phyloP scores from a whole-genome alignment of 2,888 invertebrate genomes.

The Sthenelais limicola region DNA sequence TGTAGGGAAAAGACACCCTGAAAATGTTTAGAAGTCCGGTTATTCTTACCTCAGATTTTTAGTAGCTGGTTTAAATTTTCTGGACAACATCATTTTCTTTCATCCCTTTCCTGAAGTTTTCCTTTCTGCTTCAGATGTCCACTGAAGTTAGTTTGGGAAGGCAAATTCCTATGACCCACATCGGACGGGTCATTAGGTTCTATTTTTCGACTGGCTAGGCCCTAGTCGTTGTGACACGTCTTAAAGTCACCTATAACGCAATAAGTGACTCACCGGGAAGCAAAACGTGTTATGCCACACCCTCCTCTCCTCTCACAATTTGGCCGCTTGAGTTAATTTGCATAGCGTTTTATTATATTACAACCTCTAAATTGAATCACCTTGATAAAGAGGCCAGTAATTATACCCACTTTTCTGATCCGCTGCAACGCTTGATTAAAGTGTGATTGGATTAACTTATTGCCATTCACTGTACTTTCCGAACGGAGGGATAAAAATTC shows the following conservation, averaged over 20 bases:
- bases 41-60: too few relatives aligned
- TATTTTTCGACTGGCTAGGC: conserved; percentile 16
- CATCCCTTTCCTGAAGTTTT: too few relatives aligned
- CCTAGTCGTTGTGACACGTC: background rate
- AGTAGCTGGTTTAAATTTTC: too few relatives aligned
- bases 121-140: too few relatives aligned
- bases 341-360: conserved; percentile 11
- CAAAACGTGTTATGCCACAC: background rate
- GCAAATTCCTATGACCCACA: too few relatives aligned
- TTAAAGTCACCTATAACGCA: background rate
- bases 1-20: too few relatives aligned
- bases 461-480: too few relatives aligned
- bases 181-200: background rate
- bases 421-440: background rate
- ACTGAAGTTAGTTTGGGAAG: too few relatives aligned
- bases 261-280: conserved; percentile 17
- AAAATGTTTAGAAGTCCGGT: too few relatives aligned
- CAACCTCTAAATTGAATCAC: background rate
- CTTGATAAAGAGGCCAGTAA: background rate
- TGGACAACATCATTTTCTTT: too few relatives aligned
- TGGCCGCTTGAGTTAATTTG: conserved; percentile 12
- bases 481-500: too few relatives aligned
- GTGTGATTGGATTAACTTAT: background rate
- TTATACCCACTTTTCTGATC: background rate
- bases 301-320: background rate